Evolutionary conservation across 2,888 invertebrate genomes (phyloP).

Genomic region (Tenthredo mesomela): DNA sequence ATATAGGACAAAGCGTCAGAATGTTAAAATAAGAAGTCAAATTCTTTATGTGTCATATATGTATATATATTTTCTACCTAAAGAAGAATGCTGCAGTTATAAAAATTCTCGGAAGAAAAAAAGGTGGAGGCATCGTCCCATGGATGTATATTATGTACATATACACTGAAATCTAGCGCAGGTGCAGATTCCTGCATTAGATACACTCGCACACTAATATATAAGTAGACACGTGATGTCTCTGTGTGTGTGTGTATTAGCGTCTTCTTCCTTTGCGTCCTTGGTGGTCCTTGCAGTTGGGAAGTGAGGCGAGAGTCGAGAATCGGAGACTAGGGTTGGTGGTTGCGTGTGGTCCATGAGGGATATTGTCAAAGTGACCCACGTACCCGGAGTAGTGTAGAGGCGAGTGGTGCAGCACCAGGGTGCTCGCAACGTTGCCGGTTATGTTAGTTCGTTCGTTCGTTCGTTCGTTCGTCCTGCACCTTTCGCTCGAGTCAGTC

Average conservation of each 20-base stretch:
- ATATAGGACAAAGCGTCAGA: not conserved
- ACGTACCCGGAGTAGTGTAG: constrained; percentile 1
- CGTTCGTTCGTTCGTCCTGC: constrained; percentile 42
- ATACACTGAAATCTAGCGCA: constrained; percentile 3
- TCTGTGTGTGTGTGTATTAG: not conserved
- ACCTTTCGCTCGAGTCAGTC: constrained; percentile 39
- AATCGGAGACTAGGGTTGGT: constrained; percentile 58
- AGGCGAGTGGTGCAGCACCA: constrained; percentile 72
- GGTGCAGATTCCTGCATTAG: constrained; percentile 20
- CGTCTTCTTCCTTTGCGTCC: constrained; percentile 17
- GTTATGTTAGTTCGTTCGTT: constrained; percentile 50
- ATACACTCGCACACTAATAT: not conserved
- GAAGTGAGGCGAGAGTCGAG: constrained; percentile 42
- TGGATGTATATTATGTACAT: not conserved
- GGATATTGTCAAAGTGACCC: constrained; percentile 76
- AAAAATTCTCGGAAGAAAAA: not conserved
- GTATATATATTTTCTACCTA: no score
- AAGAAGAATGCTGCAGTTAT: not conserved
- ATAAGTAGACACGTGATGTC: not conserved
- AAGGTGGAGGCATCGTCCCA: not conserved
- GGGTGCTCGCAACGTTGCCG: constrained; percentile 76
- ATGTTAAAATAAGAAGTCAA: not conserved
- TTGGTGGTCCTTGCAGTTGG: constrained; percentile 47
- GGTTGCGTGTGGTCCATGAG: constrained; percentile 75
- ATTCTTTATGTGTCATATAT: not conserved